These are phyloP conservation scores for Loxodonta africana DNA, from an alignment of 2,113 vertebrate genomes.

Conservation along the genomic window DNA sequence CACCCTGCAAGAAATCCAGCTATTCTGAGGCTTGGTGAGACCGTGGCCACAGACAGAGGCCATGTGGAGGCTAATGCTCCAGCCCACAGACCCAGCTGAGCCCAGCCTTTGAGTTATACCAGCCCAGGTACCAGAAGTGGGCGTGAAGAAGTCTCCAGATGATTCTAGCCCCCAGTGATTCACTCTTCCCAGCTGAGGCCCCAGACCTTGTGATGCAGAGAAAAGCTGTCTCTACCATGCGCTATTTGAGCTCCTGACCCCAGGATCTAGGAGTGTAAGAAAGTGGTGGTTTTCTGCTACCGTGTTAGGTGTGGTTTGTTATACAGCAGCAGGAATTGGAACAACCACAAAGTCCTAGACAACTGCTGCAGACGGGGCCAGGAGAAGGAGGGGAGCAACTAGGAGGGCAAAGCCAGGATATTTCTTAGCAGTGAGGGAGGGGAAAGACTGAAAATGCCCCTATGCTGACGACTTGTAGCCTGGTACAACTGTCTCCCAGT, in stretches of 20 bases:
- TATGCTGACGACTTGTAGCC: not conserved
- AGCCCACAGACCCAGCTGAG: not conserved
- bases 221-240: not conserved
- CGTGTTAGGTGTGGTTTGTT: not conserved
- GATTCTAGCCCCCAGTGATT: not conserved
- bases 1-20: not conserved
- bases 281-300: not conserved
- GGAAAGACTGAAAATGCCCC: not conserved
- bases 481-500: not conserved
- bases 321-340: not conserved
- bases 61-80: not conserved
- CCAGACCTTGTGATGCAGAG: not conserved
- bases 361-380: not conserved
- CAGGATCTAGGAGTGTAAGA: not conserved
- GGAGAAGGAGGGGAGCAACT: not conserved
- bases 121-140: not conserved
- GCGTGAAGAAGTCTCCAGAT: not conserved
- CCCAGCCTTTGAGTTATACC: not conserved
- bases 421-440: not conserved
- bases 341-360: not conserved
- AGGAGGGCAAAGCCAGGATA: not conserved
- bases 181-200: not conserved
- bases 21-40: not conserved
- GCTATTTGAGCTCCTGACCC: not conserved
- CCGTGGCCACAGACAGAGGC: not conserved